phyloP scores from a whole-genome alignment of 1,140 invertebrate species.

The Asbolus verrucosus region DNA sequence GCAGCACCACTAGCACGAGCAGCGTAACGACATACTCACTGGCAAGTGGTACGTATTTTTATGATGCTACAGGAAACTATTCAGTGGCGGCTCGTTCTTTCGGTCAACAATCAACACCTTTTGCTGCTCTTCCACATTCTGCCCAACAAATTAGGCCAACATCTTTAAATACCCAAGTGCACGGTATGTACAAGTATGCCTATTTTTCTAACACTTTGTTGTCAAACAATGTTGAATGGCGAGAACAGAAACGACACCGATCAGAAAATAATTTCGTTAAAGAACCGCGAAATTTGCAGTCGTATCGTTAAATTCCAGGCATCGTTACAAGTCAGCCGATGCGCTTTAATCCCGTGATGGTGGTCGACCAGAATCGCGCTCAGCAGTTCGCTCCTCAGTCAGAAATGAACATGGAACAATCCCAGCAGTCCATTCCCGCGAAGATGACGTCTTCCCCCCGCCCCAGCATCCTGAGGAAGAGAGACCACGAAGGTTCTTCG shows the following conservation, averaged over 20 bases:
- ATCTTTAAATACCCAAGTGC: conserved; percentile 55
- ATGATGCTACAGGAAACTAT: conserved; percentile 57
- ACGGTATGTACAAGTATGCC: conserved; percentile 48
- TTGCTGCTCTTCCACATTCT: conserved; percentile 54
- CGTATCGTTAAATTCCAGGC: conserved; percentile 56
- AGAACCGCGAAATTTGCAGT: too few species aligned
- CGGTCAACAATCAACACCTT: conserved; percentile 55
- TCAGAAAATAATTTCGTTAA: background rate
- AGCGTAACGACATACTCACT: conserved; percentile 57
- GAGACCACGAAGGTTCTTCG: conserved; percentile 62
- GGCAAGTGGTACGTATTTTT: conserved; percentile 58
- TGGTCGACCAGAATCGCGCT: conserved; percentile 56
- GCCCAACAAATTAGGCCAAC: conserved; percentile 55
- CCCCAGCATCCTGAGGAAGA: conserved; percentile 63
- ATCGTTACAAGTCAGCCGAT: conserved; percentile 58
- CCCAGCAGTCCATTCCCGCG: conserved; percentile 47
- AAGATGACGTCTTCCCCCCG: conserved; percentile 63
- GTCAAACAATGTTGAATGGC: too few species aligned
- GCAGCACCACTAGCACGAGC: conserved; percentile 50
- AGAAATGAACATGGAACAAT: conserved; percentile 36
- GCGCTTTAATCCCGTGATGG: conserved; percentile 62
- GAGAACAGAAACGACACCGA: too few species aligned
- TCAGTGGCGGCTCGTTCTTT: conserved; percentile 52
- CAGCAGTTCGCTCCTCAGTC: conserved; percentile 43
- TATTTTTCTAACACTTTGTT: background rate